Evolutionary conservation across 2,797 vertebrate species (phyloP).

Genomic region (Avahi laniger): DNA sequence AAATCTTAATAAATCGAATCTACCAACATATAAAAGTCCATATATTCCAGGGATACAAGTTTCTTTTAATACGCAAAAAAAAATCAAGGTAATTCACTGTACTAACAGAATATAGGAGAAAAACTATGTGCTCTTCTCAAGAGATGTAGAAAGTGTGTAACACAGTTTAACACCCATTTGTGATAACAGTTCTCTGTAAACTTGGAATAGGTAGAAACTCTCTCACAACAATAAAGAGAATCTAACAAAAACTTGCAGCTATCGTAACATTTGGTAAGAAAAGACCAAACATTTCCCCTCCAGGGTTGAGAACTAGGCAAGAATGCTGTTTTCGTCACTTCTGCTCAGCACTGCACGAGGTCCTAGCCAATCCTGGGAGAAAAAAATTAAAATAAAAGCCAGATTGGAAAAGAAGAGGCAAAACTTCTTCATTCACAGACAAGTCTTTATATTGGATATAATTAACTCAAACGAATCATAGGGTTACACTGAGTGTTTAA

Average conservation of each 20-base stretch:
- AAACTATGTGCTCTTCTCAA: not conserved
- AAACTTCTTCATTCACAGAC: no score
- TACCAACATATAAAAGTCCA: not conserved
- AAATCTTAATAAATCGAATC: not conserved
- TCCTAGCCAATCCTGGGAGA: not conserved
- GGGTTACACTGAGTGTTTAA: no score
- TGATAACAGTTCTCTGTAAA: not conserved
- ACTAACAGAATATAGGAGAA: not conserved
- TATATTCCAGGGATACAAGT: not conserved
- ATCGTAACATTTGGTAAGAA: not conserved
- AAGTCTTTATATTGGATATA: not conserved
- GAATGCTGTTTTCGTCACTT: not conserved
- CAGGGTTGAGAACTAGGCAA: not conserved
- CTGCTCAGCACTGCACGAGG: fast-evolving
- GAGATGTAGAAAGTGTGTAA: not conserved
- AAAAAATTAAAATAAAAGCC: not conserved
- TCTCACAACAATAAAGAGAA: not conserved
- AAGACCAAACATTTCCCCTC: not conserved
- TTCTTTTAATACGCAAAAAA: not conserved
- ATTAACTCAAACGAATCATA: not conserved
- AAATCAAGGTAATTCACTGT: not conserved
- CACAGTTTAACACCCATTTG: not conserved
- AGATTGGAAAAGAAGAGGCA: not conserved
- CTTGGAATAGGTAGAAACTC: not conserved
- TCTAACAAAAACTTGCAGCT: not conserved